These are phyloP conservation scores for Taeniopygia guttata DNA, from an alignment of 2,797 vertebrate genomes.

Conservation along the genomic window DNA sequence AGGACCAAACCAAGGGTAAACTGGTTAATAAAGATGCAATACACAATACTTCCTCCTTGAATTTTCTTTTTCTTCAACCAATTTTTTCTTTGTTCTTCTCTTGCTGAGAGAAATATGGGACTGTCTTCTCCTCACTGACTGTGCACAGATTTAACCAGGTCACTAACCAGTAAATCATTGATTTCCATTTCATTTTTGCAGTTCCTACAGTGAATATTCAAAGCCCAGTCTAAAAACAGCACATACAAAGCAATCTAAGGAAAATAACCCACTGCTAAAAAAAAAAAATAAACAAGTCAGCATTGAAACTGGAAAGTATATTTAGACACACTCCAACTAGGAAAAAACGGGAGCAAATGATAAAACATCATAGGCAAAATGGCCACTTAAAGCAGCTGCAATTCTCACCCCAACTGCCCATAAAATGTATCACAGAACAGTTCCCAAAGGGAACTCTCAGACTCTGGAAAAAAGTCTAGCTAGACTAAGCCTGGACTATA, in stretches of 20 bases:
- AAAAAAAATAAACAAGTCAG: background rate
- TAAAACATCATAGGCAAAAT: background rate
- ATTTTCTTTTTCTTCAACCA: background rate
- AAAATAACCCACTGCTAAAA: background rate
- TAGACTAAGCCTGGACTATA: background rate
- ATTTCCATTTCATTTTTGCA: conserved; percentile 1
- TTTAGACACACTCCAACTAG: background rate
- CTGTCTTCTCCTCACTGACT: background rate
- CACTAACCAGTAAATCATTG: background rate
- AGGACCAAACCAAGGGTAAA: background rate
- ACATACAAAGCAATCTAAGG: background rate
- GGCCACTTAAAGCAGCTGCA: background rate
- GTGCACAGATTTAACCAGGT: background rate
- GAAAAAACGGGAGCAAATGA: background rate
- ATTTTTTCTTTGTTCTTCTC: background rate
- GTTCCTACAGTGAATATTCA: background rate
- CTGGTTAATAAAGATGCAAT: background rate
- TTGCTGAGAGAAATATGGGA: background rate
- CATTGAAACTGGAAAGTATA: background rate
- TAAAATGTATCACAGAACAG: background rate
- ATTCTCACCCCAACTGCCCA: background rate
- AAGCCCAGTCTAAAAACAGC: background rate
- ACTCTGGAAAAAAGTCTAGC: background rate
- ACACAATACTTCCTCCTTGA: background rate
- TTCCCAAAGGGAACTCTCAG: background rate